A percentile compares a stretch with the other conserved stretches of the same genome.
Conservation (phyloP, 2,888 invertebrate genomes). For the Heliconius ethilla region DNA sequence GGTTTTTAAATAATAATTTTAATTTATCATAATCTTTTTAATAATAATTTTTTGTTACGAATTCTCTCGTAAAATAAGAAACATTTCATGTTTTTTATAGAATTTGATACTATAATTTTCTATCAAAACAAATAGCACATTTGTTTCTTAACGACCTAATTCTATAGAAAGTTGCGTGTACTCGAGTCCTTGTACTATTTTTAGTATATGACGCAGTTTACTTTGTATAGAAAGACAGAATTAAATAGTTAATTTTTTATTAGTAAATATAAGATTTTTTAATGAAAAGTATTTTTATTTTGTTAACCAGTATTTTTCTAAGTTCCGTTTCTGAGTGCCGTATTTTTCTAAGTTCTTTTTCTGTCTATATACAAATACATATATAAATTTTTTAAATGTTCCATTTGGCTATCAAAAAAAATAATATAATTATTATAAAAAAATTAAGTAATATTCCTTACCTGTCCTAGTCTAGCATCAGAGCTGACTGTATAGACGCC, state of each 20-base stretch:
- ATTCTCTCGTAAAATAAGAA: neutral
- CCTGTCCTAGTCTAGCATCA: conserved; percentile 66
- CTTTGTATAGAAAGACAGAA: neutral
- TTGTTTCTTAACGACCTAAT: neutral
- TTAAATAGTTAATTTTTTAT: neutral
- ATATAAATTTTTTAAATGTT: too few species aligned
- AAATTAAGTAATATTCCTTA: conserved; percentile 45
- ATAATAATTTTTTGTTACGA: neutral
- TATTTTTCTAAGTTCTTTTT: too few species aligned
- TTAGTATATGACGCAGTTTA: neutral
- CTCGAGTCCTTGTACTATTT: conserved; percentile 7
- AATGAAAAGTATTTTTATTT: neutral
- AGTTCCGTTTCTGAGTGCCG: too few species aligned
- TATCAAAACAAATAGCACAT: neutral
- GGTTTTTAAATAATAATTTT: neutral
- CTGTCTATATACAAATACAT: too few species aligned
- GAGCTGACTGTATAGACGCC: conserved; percentile 74
- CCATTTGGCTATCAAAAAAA: neutral
- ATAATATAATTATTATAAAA: too few species aligned
- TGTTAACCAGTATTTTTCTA: neutral
- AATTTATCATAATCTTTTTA: neutral
- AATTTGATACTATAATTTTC: neutral
- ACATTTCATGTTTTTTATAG: neutral
- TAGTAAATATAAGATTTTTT: neutral
- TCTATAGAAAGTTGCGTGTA: conserved; percentile 19